A percentile compares a stretch with the other conserved stretches of the same genome.
Conservation (phyloP, 2,113 vertebrate genomes). For the Podocnemis expansa region DNA sequence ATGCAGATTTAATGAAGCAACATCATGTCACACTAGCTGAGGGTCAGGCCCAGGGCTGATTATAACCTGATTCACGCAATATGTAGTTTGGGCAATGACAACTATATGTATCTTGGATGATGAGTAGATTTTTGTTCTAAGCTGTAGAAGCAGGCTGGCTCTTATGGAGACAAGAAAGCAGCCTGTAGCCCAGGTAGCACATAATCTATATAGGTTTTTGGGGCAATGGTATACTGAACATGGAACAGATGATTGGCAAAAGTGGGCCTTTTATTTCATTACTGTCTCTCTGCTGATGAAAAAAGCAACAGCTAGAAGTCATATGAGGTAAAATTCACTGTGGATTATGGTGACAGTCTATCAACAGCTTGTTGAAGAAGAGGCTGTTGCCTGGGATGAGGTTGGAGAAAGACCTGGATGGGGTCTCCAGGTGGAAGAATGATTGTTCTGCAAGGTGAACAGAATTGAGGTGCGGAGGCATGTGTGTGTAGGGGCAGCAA, state of each 20-base stretch:
- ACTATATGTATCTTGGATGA: fast-evolving
- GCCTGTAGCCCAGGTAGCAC: not conserved
- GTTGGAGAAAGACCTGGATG: not conserved
- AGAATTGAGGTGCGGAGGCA: not conserved
- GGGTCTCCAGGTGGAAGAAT: not conserved
- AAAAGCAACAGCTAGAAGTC: not conserved
- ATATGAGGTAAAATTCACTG: not conserved
- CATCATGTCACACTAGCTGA: not conserved
- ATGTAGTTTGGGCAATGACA: fast-evolving
- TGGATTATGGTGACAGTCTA: not conserved
- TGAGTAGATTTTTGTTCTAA: not conserved
- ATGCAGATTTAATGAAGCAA: too few species aligned
- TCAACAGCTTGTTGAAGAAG: too few species aligned
- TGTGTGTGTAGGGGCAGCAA: not conserved
- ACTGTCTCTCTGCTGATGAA: too few species aligned
- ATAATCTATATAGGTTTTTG: fast-evolving
- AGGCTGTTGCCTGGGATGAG: not conserved
- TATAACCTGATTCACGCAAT: not conserved
- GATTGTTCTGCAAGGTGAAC: not conserved
- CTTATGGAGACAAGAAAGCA: too few species aligned
- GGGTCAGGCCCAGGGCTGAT: not conserved
- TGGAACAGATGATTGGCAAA: not conserved
- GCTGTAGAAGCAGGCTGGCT: fast-evolving
- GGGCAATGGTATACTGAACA: not conserved
- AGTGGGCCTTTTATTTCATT: not conserved